A percentile compares a stretch with the other conserved stretches of the same genome.
Evolutionary conservation across 2,113 vertebrate genomes (phyloP).

Genomic region (Halcyon malimbica): DNA sequence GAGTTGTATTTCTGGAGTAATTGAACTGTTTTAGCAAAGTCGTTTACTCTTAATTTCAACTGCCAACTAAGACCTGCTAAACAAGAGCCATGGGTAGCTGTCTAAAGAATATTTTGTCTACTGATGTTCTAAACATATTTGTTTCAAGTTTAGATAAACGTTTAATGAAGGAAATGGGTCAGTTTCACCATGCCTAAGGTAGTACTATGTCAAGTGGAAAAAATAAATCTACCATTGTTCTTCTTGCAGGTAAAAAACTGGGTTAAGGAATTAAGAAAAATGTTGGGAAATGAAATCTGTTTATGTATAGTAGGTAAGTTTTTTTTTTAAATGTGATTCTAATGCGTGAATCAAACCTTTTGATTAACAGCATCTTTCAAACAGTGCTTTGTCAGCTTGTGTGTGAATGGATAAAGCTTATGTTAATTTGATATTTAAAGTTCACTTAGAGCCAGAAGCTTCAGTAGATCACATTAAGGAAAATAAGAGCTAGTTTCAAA

Average conservation of each 20-base stretch:
- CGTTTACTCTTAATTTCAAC: background rate
- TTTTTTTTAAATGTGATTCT: background rate
- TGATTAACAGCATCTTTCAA: background rate
- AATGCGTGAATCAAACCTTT: background rate
- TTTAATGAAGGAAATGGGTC: background rate
- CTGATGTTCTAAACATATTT: background rate
- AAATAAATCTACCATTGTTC: constrained; percentile 5
- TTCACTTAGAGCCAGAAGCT: background rate
- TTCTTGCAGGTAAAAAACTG: constrained; percentile 94
- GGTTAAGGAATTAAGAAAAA: constrained; percentile 99
- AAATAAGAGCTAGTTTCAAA: background rate
- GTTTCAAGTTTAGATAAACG: background rate
- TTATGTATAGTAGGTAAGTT: constrained; percentile 99
- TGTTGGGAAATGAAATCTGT: constrained; percentile 99
- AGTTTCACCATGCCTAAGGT: background rate
- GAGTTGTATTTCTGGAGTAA: background rate
- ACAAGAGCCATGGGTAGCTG: background rate
- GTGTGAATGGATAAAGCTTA: background rate
- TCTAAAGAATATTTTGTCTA: background rate
- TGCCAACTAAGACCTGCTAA: background rate
- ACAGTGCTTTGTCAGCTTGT: background rate
- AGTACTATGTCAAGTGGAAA: background rate
- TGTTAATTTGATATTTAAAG: background rate
- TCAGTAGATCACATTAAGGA: background rate
- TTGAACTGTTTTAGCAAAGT: background rate